Percentiles rank a stretch among this genome's conserved stretches.
These are phyloP conservation scores for Hydrophis major DNA, from an alignment of 2,797 vertebrate genomes.

Conservation along the genomic window DNA sequence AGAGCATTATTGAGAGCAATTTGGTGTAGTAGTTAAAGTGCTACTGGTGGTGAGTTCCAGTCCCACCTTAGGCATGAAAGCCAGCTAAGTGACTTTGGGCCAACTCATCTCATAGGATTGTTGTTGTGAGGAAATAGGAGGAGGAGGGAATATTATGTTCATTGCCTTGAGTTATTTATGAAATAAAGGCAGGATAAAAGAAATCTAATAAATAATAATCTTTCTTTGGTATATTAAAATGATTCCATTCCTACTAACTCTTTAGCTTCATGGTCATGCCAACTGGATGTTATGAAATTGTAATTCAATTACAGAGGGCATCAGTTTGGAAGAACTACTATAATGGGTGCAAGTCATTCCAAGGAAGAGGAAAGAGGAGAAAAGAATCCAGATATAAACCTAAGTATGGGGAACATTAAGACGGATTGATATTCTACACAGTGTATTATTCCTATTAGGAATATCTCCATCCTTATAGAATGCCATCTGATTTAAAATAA, in stretches of 20 bases:
- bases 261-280: neutral
- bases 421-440: neutral
- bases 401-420: neutral
- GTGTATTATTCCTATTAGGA: neutral
- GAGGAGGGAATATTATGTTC: neutral
- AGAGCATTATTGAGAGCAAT: slow-evolving; percentile 48
- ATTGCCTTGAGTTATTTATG: neutral
- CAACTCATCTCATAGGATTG: neutral
- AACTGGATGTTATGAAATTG: neutral
- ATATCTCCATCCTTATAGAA: neutral
- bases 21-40: neutral
- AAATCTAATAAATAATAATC: slow-evolving; percentile 12
- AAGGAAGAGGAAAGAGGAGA: neutral
- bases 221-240: slow-evolving; percentile 33
- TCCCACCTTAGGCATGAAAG: neutral
- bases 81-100: neutral
- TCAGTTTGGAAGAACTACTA: neutral
- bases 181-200: neutral
- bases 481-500: neutral
- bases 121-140: neutral
- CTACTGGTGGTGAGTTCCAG: neutral
- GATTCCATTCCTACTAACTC: neutral
- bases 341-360: neutral
- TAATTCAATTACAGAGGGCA: neutral
- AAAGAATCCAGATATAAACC: neutral